Percentiles rank a stretch among this genome's conserved stretches.
phyloP scores from a whole-genome alignment of 2,797 vertebrate genomes.

The Anguilla pacifica region DNA sequence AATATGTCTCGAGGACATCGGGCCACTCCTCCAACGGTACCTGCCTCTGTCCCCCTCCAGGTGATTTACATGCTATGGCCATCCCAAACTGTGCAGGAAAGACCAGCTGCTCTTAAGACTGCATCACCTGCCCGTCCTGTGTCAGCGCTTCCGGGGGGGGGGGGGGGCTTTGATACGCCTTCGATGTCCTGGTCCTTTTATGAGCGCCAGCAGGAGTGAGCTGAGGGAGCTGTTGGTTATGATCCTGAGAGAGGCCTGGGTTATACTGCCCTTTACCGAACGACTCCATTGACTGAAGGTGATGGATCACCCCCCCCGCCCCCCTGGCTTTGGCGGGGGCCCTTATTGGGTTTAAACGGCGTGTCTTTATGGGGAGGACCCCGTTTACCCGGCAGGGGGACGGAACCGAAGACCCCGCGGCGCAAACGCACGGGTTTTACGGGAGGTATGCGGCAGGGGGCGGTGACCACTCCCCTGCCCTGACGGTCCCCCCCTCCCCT shows the following conservation, averaged over 20 bases:
- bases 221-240: neutral
- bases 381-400: neutral
- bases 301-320: neutral
- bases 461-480: neutral
- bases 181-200: neutral
- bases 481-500: neutral
- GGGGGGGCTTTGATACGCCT: neutral
- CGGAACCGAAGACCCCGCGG: neutral
- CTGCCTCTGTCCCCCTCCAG: slow-evolving; percentile 12
- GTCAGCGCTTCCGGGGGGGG: neutral
- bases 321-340: neutral
- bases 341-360: slow-evolving; percentile 13
- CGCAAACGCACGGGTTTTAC: neutral
- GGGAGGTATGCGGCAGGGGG: neutral
- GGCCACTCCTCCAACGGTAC: slow-evolving; percentile 43
- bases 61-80: slow-evolving; percentile 13
- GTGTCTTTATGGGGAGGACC: neutral
- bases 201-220: neutral
- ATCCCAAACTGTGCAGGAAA: neutral
- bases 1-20: slow-evolving; percentile 53
- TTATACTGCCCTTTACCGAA: neutral
- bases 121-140: neutral
- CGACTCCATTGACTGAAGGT: neutral
- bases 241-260: neutral
- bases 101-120: neutral